A percentile compares a stretch with the other conserved stretches of the same genome.
phyloP scores from a whole-genome alignment of 2,888 invertebrate genomes.

The Andrena haemorrhoa region DNA sequence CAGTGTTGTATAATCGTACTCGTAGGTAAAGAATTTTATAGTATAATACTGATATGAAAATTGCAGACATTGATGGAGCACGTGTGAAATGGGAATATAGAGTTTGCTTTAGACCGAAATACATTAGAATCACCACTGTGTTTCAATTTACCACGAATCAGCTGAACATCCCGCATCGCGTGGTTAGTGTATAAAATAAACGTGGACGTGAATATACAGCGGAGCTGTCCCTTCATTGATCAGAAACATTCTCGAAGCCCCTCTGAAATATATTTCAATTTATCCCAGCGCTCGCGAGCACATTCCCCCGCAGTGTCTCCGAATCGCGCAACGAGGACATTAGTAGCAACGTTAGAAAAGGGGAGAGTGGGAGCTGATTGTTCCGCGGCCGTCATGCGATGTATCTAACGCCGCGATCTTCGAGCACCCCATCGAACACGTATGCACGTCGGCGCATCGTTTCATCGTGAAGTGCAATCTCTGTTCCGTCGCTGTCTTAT shows the following conservation, averaged over 20 bases:
- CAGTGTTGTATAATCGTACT: too few species aligned
- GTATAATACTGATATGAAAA: too few species aligned
- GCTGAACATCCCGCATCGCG: too few species aligned
- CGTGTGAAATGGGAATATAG: too few species aligned
- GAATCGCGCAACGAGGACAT: neutral
- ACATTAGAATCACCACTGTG: too few species aligned
- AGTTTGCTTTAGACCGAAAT: too few species aligned
- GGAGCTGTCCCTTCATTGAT: too few species aligned
- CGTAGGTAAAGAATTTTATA: too few species aligned
- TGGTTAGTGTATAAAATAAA: too few species aligned
- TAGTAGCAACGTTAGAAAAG: neutral
- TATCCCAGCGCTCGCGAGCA: neutral
- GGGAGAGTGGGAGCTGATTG: neutral
- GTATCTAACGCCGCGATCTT: slow-evolving; percentile 18
- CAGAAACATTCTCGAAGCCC: neutral
- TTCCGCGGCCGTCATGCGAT: neutral
- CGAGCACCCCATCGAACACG: slow-evolving; percentile 2
- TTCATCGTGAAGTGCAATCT: slow-evolving; percentile 66
- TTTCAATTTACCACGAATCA: too few species aligned
- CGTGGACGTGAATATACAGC: too few species aligned
- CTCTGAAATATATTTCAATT: neutral
- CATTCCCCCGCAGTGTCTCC: neutral
- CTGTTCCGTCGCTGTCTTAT: slow-evolving; percentile 66
- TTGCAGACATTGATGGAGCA: too few species aligned
- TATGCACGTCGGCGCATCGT: slow-evolving; percentile 47